Base-by-base conservation (phyloP, 1,140 invertebrate species). In the Scaptomyza hsui region DNA sequence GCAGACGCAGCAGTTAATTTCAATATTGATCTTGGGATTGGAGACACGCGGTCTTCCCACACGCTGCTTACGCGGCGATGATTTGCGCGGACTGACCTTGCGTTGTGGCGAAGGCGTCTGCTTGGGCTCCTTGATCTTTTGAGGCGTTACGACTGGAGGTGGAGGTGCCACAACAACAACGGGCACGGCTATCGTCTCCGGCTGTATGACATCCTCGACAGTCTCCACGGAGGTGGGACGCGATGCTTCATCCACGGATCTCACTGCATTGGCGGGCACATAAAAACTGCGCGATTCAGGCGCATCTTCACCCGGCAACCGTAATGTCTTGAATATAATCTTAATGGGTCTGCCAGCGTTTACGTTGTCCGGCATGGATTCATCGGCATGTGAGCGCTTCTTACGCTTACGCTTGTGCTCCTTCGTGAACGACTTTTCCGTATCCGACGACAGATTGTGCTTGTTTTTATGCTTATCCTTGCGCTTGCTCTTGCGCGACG, bases 311-410 rank as follows among this genome's bases (percentile, higher is more conserved):
- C 95, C 95, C 1, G 95, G 95, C 74, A 96, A 93, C 5, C 96
- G 96, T 74, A 97, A 94, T 1, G 96, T 95, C 89, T 96, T 97
- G 48, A 97, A 96, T 94, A 96, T 90, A 4, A 91, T 89, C 56
- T 90, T 91, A 26, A 96, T 96, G 39, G 81, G 71, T 61, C 85
- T 44, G 92, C 93, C 90, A 93, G 57, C 39, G 42, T 77, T 86
- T 19, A 49, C 60, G 2, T 44, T 42, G 68, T 95, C 94, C 41
- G 94, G 89, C 78, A 95, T 94, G 18, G 94, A 92, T 82, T 96
- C 95, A 21, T 95, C 92, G 0, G 49, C 57, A 57, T 86, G 81
- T 0, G 81, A 42, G 61, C 93, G 95, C 90, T 95, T 96, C 92
- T 96, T 95, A 91, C 95, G 92, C 75, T 95, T 95, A 9, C 94